These are phyloP conservation scores for Cryptocheilus praepositus DNA, from an alignment of 2,888 invertebrate genomes.

Conservation along the genomic window DNA sequence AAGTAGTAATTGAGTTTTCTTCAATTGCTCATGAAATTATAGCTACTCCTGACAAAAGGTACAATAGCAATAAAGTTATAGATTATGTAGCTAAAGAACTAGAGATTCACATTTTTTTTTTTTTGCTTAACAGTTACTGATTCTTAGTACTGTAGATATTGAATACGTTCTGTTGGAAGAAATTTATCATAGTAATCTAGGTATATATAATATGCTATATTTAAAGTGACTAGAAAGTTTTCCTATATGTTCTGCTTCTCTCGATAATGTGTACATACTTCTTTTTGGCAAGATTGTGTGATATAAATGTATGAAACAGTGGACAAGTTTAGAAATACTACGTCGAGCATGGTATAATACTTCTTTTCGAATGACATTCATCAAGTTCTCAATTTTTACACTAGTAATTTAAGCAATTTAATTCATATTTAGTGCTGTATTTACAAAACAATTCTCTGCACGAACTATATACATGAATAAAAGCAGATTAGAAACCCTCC, in stretches of 20 bases:
- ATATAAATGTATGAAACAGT: constrained; percentile 71
- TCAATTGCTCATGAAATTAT: constrained; percentile 29
- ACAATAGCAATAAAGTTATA: constrained; percentile 11
- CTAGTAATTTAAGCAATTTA: constrained; percentile 43
- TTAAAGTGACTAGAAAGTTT: constrained; percentile 69
- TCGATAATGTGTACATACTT: constrained; percentile 34
- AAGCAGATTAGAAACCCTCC: constrained; percentile 21
- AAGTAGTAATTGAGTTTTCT: constrained; percentile 29
- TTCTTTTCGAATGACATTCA: constrained; percentile 34
- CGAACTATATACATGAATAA: constrained; percentile 38
- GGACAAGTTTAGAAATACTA: constrained; percentile 57
- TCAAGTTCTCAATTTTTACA: constrained; percentile 42
- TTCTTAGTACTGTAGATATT: constrained; percentile 40
- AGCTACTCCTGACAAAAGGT: constrained; percentile 10
- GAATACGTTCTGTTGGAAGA: constrained; percentile 56
- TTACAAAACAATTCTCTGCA: constrained; percentile 58
- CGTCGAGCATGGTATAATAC: constrained; percentile 54
- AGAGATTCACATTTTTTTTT: constrained; percentile 25
- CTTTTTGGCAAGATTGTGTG: constrained; percentile 65
- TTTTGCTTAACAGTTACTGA: constrained; percentile 40
- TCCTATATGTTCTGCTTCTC: constrained; percentile 44
- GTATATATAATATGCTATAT: constrained; percentile 37
- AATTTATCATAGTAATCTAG: constrained; percentile 32
- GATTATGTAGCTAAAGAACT: constrained; percentile 3
- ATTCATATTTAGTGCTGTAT: constrained; percentile 47